Percentiles rank a stretch among this genome's conserved stretches.
These are phyloP conservation scores for Microhierax caerulescens DNA, from an alignment of 2,797 vertebrate species.

Conservation along the genomic window DNA sequence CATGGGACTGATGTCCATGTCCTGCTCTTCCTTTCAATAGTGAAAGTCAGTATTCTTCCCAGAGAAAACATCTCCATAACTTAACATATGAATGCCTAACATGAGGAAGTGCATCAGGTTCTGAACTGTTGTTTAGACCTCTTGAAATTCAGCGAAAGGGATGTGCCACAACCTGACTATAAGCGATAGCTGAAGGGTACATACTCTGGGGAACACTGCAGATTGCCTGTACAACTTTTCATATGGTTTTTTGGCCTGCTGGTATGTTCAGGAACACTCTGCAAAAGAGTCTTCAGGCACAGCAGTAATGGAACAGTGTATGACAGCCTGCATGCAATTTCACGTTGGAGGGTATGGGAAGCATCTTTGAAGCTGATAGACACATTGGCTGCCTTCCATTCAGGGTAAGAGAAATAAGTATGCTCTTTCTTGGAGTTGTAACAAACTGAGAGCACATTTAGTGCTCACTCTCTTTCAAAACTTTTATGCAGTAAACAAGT, in stretches of 20 bases:
- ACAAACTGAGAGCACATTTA: neutral
- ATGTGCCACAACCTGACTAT: neutral
- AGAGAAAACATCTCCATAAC: neutral
- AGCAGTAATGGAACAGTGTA: neutral
- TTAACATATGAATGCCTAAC: neutral
- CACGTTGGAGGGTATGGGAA: neutral
- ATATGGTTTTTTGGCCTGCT: neutral
- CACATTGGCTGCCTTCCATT: neutral
- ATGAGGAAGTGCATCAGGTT: neutral
- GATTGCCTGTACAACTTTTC: neutral
- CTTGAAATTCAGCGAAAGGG: neutral
- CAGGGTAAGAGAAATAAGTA: neutral
- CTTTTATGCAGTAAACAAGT: neutral
- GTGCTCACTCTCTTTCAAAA: neutral
- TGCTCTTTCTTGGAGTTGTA: neutral
- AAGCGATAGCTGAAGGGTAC: neutral
- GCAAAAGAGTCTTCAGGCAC: rapidly evolving
- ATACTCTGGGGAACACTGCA: neutral
- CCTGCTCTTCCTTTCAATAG: neutral
- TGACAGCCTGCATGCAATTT: neutral
- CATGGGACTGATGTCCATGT: neutral
- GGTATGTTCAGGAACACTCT: neutral
- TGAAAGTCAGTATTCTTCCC: neutral
- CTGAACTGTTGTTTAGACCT: neutral
- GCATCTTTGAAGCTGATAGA: neutral